A percentile compares a stretch with the other conserved stretches of the same genome.
These are phyloP conservation scores for Meteorus colon DNA, from an alignment of 2,888 invertebrate species.

Conservation along the genomic window DNA sequence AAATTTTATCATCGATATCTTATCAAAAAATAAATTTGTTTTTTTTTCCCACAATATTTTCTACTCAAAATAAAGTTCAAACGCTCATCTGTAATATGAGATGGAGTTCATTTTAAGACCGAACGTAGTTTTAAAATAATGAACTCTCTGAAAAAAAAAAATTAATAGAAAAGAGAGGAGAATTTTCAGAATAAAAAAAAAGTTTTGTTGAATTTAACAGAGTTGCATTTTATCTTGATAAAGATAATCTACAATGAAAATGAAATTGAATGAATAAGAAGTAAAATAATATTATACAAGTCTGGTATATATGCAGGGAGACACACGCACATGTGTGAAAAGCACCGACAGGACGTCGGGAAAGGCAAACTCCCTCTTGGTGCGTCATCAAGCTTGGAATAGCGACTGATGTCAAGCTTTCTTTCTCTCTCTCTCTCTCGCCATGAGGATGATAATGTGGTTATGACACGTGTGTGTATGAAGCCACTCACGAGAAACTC, in stretches of 20 bases:
- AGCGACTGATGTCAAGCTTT: constrained; percentile 70
- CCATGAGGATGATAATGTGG: constrained; percentile 27
- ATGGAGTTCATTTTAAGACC: too few relatives aligned
- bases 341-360: constrained; percentile 34
- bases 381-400: constrained; percentile 72
- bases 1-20: too few relatives aligned
- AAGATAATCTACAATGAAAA: neutral
- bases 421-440: constrained; percentile 12
- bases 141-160: too few relatives aligned
- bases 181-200: too few relatives aligned
- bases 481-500: neutral
- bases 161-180: too few relatives aligned
- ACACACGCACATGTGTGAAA: constrained; percentile 17
- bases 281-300: neutral
- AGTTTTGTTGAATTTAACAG: neutral
- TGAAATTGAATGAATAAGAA: constrained; percentile 3
- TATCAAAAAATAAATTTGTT: too few relatives aligned
- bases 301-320: neutral
- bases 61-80: too few relatives aligned
- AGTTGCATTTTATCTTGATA: neutral
- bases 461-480: constrained; percentile 29
- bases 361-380: constrained; percentile 33
- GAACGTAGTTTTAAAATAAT: too few relatives aligned
- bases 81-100: too few relatives aligned
- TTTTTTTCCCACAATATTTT: too few relatives aligned